Evolutionary conservation across 2,888 invertebrate genomes (phyloP).

Genomic region (Zaprionus bogoriensis): DNA sequence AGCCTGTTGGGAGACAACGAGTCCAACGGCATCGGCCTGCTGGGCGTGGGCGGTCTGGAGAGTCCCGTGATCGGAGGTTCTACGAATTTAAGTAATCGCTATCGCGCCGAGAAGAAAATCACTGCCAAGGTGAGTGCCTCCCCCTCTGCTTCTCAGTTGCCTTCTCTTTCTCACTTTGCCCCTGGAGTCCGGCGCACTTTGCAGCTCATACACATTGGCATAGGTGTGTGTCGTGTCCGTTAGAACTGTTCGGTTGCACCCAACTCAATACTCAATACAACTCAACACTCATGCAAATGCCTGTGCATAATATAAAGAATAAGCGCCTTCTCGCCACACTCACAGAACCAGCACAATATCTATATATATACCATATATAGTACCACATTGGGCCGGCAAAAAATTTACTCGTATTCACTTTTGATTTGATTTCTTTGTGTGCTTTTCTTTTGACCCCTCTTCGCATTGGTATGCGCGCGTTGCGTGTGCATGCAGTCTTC

Average conservation of each 20-base stretch:
- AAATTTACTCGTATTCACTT: neutral
- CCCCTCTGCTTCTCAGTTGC: neutral
- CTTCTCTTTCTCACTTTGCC: neutral
- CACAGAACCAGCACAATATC: neutral
- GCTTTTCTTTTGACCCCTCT: conserved; percentile 32
- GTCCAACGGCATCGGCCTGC: conserved; percentile 59
- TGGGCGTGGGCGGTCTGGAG: conserved; percentile 52
- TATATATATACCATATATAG: too few species aligned
- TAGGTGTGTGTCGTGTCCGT: conserved; percentile 25
- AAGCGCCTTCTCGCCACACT: neutral
- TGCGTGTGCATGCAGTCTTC: too few species aligned
- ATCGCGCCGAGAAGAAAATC: conserved; percentile 83
- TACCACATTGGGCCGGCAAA: neutral
- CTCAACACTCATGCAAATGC: neutral
- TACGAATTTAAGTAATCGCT: conserved; percentile 79
- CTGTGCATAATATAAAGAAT: conserved; percentile 2
- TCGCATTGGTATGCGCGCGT: conserved; percentile 23
- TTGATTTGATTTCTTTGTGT: conserved; percentile 30
- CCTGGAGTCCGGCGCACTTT: conserved; percentile 39
- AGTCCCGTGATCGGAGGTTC: conserved; percentile 68
- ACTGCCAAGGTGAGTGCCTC: conserved; percentile 82
- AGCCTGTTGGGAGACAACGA: conserved; percentile 78
- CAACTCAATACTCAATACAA: neutral
- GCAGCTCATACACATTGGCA: conserved; percentile 26
- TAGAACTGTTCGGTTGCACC: conserved; percentile 25